Percentiles rank a stretch among this genome's conserved stretches.
Evolutionary conservation across 2,888 invertebrate species (phyloP).

Genomic region (Drosophila villosipedis): DNA sequence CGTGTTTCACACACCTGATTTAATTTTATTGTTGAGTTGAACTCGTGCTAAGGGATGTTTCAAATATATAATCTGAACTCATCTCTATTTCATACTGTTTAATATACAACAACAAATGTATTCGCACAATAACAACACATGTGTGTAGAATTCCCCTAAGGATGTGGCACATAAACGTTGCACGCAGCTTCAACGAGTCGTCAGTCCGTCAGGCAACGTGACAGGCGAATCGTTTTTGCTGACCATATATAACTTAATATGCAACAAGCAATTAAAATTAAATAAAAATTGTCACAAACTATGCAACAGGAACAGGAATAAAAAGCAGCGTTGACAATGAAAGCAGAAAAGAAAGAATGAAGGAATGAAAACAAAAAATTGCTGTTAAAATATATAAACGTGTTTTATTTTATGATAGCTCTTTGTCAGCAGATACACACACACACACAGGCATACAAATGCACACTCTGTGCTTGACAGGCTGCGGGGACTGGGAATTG

Average conservation of each 20-base stretch:
- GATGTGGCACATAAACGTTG: neutral
- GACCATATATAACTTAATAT: constrained; percentile 71
- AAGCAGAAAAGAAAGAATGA: constrained; percentile 7
- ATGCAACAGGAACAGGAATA: constrained; percentile 37
- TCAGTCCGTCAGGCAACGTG: constrained; percentile 32
- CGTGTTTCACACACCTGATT: neutral
- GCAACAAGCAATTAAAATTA: constrained; percentile 77
- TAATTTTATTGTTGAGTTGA: neutral
- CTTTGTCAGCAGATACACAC: constrained; percentile 69
- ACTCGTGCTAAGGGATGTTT: neutral
- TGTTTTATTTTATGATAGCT: constrained; percentile 78
- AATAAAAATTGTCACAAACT: constrained; percentile 75
- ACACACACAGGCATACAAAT: constrained; percentile 1
- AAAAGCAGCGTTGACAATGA: constrained; percentile 50
- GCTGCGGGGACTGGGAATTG: constrained; percentile 43
- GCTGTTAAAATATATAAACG: constrained; percentile 64
- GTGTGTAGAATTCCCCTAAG: neutral
- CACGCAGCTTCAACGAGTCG: constrained; percentile 2
- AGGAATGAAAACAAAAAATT: constrained; percentile 39
- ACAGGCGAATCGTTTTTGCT: constrained; percentile 50
- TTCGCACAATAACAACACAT: neutral
- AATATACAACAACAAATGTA: neutral
- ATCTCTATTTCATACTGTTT: neutral
- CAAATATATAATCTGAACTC: no score
- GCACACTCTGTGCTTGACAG: constrained; percentile 64